Evolutionary conservation across 2,797 vertebrate genomes (phyloP), one percentile per base, ranked within the genome.

Genomic region (Eulemur rubriventer): DNA sequence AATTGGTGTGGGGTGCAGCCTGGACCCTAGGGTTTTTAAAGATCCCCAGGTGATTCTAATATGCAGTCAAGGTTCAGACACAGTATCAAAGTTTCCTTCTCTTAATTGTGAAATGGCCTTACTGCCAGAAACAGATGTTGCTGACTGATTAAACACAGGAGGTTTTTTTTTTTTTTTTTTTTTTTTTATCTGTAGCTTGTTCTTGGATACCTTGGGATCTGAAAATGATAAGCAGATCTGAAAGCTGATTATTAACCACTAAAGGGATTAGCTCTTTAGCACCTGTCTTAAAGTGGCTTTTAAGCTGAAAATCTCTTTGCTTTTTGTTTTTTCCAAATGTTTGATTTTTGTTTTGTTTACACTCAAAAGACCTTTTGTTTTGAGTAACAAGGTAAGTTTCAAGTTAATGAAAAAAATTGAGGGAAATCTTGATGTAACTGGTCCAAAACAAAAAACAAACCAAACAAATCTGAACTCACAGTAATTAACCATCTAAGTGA

Each of bases 201-300:
- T 97, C 93, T 35, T 96, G 48, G 79, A 89, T 87, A 94, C 41
- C 88, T 94, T 72, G 91, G 83, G 79, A 96, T 91, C 95, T 97
- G 80, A 96, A 98, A 97, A 93, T 82, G 55, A 87, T 97, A 96
- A 98, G 95, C 86, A 92, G 41, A 72, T 97, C 87, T 95, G 73
- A 98, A 98, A 97, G 97, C 78, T 63, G 75, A 24, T 97, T 84
- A 94, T 95, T 97, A 98, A 96, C 97, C 61, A 89, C 61, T 96
- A 67, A 89, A 76, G 43, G 93, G 55, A 95, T 98, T 96, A 96
- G 89, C 89, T 97, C 59, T 96, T 96, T 95, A 96, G 76, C 33
- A 95, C 65, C 83, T 92, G 48, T 89, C 87, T 96, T 90, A 87
- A 89, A 97, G 88, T 93, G 97, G 30, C 78, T 97, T 93, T 97